phyloP scores from a whole-genome alignment of 2,113 vertebrate genomes.

The Dascyllus trimaculatus region DNA sequence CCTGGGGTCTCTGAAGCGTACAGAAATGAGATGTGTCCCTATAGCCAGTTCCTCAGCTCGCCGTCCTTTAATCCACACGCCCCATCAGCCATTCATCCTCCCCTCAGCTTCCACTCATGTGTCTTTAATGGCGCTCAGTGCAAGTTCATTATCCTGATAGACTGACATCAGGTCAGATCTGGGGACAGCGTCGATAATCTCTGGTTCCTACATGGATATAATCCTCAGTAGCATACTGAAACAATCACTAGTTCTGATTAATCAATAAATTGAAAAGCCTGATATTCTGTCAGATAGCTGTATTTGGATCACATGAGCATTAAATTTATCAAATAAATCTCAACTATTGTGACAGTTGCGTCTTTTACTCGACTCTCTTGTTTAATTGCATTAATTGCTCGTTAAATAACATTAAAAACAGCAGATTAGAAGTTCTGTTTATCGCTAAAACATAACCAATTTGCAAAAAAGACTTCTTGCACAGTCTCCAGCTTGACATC shows the following conservation, averaged over 20 bases:
- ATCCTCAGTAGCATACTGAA: not conserved
- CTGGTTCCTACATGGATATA: constrained; percentile 7
- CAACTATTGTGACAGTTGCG: no score
- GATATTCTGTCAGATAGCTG: no score
- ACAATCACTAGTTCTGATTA: constrained; percentile 5
- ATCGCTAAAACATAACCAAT: no score
- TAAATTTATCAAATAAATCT: no score
- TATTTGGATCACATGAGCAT: no score
- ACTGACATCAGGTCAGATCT: constrained; percentile 55
- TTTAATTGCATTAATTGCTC: no score
- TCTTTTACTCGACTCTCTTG: no score
- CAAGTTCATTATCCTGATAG: constrained; percentile 67
- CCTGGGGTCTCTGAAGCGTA: constrained; percentile 61
- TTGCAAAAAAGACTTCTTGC: no score
- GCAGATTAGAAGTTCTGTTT: no score
- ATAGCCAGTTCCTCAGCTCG: constrained; percentile 47
- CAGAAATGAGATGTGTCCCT: constrained; percentile 50
- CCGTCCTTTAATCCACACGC: constrained; percentile 37
- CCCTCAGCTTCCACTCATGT: constrained; percentile 50
- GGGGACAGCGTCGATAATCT: constrained; percentile 34
- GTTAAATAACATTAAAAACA: no score
- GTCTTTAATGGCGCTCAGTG: constrained; percentile 61
- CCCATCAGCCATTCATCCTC: constrained; percentile 45
- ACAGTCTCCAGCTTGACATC: no score
- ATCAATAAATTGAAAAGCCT: not conserved